These are phyloP conservation scores for Chelonus formosanus DNA, from an alignment of 2,888 invertebrate genomes.

Conservation along the genomic window DNA sequence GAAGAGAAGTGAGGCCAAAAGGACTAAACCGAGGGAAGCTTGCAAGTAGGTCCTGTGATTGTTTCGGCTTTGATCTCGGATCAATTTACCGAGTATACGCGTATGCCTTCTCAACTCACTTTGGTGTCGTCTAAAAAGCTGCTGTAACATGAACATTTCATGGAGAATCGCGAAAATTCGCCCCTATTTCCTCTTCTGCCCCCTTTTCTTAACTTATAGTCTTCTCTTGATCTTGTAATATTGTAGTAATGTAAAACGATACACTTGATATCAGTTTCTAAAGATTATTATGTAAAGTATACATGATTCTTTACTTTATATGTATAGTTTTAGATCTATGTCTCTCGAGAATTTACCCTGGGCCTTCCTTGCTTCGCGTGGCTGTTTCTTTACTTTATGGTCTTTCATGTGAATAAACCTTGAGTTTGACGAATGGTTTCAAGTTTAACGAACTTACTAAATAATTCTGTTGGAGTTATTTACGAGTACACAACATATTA, in stretches of 20 bases:
- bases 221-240: neutral
- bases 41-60: constrained; percentile 61
- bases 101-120: constrained; percentile 48
- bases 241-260: constrained; percentile 52
- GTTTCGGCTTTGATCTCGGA: constrained; percentile 66
- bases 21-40: constrained; percentile 19
- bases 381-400: no score
- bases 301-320: no score
- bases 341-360: no score
- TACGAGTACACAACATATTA: no score
- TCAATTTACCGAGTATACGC: constrained; percentile 64
- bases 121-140: neutral
- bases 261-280: constrained; percentile 52
- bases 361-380: no score
- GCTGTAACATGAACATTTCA: neutral
- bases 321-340: no score
- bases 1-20: constrained; percentile 26
- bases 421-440: no score
- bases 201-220: neutral
- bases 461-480: no score
- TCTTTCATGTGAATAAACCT: no score
- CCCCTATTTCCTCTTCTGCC: neutral
- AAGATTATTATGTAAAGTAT: neutral
- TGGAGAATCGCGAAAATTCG: constrained; percentile 1
- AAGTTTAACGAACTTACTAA: no score